Base-by-base conservation (phyloP, 2,888 invertebrate species). In the Enoplolaimus lenunculus region DNA sequence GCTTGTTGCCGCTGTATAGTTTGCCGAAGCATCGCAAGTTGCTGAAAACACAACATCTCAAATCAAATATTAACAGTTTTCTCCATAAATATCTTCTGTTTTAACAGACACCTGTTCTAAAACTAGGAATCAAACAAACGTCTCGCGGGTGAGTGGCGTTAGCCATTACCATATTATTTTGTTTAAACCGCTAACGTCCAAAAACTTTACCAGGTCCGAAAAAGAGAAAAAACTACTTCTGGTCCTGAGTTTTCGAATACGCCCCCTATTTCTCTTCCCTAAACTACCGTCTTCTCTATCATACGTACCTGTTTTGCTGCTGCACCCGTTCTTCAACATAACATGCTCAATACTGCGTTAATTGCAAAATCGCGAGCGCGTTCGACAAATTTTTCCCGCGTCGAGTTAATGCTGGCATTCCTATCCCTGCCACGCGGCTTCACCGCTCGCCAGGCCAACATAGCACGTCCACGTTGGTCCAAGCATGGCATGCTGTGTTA, bases 1-100 rank as follows among this genome's bases (percentile, higher is more conserved):
- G 62, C 62, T n/a, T 62, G 62, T 29, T 62, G 62, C 31, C n/a
- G 7, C 31, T 62, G 62, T 26, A 62, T 62, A 62, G 28, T 13
- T n/a, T 62, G 62, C n/a, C 31, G 28, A 31, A 62, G 62, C 13
- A 31, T 31, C 7, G 31, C 31, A 26, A 62, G 31, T 62, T 62
- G 62, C 62, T 62, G 31, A 62, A 62, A 62, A 45, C 7, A 45
- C 7, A 45, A 45, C 7, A 45, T 45, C 7, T 13, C 45, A 45
- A 45, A n/a, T n/a, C n/a, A n/a, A n/a, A n/a, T n/a, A n/a, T n/a
- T n/a, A n/a, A n/a, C n/a, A n/a, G n/a, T n/a, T n/a, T n/a, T n/a
- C n/a, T n/a, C n/a, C n/a, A n/a, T n/a, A n/a, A n/a, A n/a, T n/a
- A n/a, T n/a, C n/a, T n/a, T n/a, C n/a, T n/a, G n/a, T n/a, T n/a